These are phyloP conservation scores for Ophthalmolycus amberensis DNA, from an alignment of 2,113 vertebrate species.

Conservation along the genomic window DNA sequence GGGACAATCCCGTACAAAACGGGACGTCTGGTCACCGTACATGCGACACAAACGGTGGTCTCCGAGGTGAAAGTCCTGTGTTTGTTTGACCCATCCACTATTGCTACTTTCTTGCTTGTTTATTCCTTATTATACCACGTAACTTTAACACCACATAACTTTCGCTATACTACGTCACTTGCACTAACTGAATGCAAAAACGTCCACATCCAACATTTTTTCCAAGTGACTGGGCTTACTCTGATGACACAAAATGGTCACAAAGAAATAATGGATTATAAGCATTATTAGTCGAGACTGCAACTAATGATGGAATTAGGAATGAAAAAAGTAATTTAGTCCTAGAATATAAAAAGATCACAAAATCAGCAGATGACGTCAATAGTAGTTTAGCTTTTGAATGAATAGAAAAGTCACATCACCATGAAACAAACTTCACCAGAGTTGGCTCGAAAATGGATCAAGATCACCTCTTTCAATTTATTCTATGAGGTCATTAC, in stretches of 20 bases:
- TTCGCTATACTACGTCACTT: neutral
- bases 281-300: neutral
- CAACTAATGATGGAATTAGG: too few relatives aligned
- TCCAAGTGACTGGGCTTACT: neutral
- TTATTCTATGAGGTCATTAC: too few relatives aligned
- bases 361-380: neutral
- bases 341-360: neutral
- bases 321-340: neutral
- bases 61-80: too few relatives aligned
- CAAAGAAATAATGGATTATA: neutral
- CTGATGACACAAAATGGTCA: neutral
- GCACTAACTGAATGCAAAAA: neutral
- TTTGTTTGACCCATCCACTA: neutral
- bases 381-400: neutral
- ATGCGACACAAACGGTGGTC: too few relatives aligned
- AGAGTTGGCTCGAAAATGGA: neutral
- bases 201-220: neutral
- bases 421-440: neutral
- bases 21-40: too few relatives aligned
- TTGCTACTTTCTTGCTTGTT: neutral
- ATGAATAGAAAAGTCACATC: neutral
- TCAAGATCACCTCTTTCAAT: neutral
- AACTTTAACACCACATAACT: neutral
- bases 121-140: neutral
- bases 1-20: too few relatives aligned